Base-by-base conservation (phyloP, 2,888 invertebrate species). In the Hemicrepidius hirtus region DNA sequence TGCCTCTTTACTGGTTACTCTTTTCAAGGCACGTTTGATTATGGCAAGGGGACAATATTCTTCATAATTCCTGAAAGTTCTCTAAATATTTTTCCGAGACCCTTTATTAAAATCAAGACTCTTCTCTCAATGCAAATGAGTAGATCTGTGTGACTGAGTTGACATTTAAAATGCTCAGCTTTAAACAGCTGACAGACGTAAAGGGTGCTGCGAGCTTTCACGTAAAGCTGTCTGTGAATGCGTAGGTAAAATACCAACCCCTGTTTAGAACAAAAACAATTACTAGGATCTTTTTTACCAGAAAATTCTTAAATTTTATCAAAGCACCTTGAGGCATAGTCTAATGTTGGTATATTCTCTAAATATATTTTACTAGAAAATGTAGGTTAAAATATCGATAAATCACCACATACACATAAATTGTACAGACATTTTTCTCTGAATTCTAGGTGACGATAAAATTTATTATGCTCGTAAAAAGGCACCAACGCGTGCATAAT, bases 351-450 rank as follows among this genome's bases (percentile, higher is more conserved):
- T 20, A 21, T 49, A 2, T 1, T 21, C 21, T 57, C 57, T 35
- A 37, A 57, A 37, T 18, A 37, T 57, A 37, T 57, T 49, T 49
- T 49, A 49, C 32, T n/a, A 7, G 32, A 20, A 35, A 35, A 57
- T 57, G 20, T 57, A 57, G 57, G 57, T 57, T 57, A 57, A 37
- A 21, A 9, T 28, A 37, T 57, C 20, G 12, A 57, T 57, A 37
- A 57, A 57, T 57, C 32, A 57, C 32, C 32, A 13, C 49, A 16
- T 49, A 21, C 44, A 12, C 16, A 41, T 21, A 49, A 49, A 49
- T 12, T 49, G 3, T 3, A 2, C 21, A 21, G 49, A 49, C 49
- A 49, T 49, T 21, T 49, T 49, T 49, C 49, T 20, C 10, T 46
- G 46, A 46, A 46, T 13, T 40, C 13, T 40, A 13, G 40, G 13